Percentiles rank a stretch among this genome's conserved stretches.
These are phyloP conservation scores for Neomonachus schauinslandi DNA, from an alignment of 2,113 vertebrate species.

Conservation along the genomic window DNA sequence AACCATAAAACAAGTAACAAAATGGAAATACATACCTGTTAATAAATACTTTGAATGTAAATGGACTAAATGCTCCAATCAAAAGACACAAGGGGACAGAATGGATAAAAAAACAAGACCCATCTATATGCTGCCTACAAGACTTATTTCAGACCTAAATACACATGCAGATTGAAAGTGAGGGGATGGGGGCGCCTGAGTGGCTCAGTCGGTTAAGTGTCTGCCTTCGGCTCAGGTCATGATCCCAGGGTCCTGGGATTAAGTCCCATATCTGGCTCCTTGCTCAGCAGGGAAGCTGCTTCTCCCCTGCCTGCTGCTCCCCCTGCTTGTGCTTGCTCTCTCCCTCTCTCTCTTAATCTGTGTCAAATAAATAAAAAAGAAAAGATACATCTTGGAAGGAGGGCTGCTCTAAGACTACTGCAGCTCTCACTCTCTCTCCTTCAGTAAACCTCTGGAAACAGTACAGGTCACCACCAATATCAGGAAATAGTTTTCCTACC, in stretches of 20 bases:
- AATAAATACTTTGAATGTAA: not conserved
- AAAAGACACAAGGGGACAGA: not conserved
- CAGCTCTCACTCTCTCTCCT: not conserved
- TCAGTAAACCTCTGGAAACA: not conserved
- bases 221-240: not conserved
- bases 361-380: not conserved
- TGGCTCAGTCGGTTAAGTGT: not conserved
- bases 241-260: not conserved
- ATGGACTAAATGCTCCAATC: not conserved
- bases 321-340: not conserved
- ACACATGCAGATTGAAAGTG: not conserved
- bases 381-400: not conserved
- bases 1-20: not conserved
- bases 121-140: not conserved
- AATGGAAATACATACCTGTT: not conserved
- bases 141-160: not conserved
- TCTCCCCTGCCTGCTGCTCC: not conserved
- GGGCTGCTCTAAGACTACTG: not conserved
- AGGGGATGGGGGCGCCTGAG: not conserved
- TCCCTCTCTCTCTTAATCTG: too few relatives aligned
- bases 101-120: not conserved
- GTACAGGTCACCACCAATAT: not conserved
- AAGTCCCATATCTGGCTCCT: not conserved
- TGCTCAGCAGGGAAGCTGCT: not conserved
- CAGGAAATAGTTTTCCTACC: constrained; percentile 4